These are phyloP conservation scores for Aptenodytes forsteri DNA, from an alignment of 2,113 vertebrate genomes.

Conservation along the genomic window DNA sequence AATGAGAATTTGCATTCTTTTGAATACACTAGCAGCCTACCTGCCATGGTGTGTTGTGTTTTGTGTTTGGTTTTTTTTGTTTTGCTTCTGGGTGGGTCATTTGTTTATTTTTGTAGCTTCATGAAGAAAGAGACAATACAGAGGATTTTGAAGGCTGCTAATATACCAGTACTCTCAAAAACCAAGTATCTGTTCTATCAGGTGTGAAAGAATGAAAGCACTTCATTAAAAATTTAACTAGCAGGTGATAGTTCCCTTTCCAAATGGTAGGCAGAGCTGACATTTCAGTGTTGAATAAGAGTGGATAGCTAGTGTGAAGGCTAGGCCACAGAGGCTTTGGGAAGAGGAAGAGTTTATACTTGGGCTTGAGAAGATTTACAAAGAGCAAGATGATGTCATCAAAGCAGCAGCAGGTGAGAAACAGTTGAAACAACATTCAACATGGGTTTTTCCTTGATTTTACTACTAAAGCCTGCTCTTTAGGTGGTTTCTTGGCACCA, in stretches of 20 bases:
- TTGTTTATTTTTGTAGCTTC: neutral
- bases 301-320: no score
- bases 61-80: neutral
- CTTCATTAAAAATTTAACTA: neutral
- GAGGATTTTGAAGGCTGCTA: neutral
- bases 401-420: neutral
- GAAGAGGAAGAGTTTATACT: neutral
- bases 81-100: neutral
- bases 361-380: neutral
- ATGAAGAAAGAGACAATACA: neutral
- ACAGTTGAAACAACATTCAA: neutral
- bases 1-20: neutral
- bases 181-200: neutral
- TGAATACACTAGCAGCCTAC: neutral
- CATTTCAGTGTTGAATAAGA: no score
- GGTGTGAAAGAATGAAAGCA: neutral
- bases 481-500: neutral
- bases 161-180: neutral
- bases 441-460: neutral
- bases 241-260: neutral
- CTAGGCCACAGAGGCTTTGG: neutral
- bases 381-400: neutral
- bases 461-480: neutral
- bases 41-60: neutral
- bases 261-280: neutral